phyloP scores from a whole-genome alignment of 2,113 vertebrate species.

The Pelodiscus sinensis region DNA sequence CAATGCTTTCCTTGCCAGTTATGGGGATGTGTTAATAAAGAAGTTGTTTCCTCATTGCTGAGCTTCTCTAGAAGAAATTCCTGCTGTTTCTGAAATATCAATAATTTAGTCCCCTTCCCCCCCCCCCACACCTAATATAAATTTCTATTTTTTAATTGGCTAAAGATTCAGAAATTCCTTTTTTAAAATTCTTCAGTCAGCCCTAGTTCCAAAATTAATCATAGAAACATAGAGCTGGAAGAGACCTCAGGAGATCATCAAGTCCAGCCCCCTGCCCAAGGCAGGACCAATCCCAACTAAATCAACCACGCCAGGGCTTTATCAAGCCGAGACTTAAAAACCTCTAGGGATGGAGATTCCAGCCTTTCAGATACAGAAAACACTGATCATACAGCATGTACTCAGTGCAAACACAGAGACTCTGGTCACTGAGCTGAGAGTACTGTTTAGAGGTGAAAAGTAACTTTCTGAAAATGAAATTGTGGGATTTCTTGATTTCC shows the following conservation, averaged over 20 bases:
- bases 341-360: too few relatives aligned
- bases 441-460: not conserved
- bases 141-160: not conserved
- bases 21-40: not conserved
- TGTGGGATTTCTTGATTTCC: not conserved
- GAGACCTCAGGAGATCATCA: too few relatives aligned
- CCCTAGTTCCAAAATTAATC: not conserved
- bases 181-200: not conserved
- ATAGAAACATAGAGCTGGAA: too few relatives aligned
- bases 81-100: not conserved
- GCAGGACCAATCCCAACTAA: too few relatives aligned
- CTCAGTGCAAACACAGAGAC: not conserved
- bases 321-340: too few relatives aligned
- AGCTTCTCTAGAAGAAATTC: not conserved
- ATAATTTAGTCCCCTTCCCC: not conserved
- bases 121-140: accelerated
- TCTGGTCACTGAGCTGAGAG: accelerated
- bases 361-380: not conserved
- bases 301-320: too few relatives aligned
- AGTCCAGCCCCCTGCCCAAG: too few relatives aligned
- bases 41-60: accelerated
- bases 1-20: not conserved
- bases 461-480: not conserved
- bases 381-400: not conserved
- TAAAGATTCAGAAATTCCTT: not conserved